Base-by-base conservation (phyloP, 2,888 invertebrate species). In the Lacanobia oleracea region DNA sequence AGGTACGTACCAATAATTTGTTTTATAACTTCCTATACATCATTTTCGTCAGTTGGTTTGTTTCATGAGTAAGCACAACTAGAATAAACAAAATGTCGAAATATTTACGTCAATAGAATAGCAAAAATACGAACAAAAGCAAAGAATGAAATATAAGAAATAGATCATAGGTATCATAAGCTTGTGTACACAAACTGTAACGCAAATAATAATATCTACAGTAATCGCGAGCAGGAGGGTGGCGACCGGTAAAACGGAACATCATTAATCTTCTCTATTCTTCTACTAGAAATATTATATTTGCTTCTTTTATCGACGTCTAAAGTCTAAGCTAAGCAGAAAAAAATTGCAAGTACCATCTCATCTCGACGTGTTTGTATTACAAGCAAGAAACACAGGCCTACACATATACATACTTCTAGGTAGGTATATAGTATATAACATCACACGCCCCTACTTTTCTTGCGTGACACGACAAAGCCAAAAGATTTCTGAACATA, bases 261-360 rank as follows among this genome's bases (percentile, higher is more conserved):
- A 69, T 81, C 87, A 77, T 87, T 84, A 84, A 84, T 87, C 84
- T 87, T 85, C 63, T 79, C 62, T 72, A 74, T 77, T 84, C 74
- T 78, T 78, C 62, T 74, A 77, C 76, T 77, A 54, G 67, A 70
- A 74, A 82, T 79, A 75, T 83, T 75, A 86, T 84, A 81, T 83
- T 80, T 81, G 76, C 59, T 59, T 72, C 45, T 54, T 81, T 72
- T 75, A 72, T 74, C 63, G 75, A 69, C 57, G 43, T 62, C 56
- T 43, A 48, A 74, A 69, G 70, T 72, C 56, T 82, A 67, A 72
- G 69, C 59, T 70, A 60, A 76, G 63, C 72, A 77, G 67, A 61
- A 23, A 54, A 74, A 77, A 77, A 79, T 67, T n/a, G n/a, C 64
- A 74, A 79, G 75, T 63, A 77, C 66, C 70, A 68, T 73, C 69